Evolutionary conservation across 2,888 invertebrate genomes (phyloP).

Genomic region (Hedychridium roseum): DNA sequence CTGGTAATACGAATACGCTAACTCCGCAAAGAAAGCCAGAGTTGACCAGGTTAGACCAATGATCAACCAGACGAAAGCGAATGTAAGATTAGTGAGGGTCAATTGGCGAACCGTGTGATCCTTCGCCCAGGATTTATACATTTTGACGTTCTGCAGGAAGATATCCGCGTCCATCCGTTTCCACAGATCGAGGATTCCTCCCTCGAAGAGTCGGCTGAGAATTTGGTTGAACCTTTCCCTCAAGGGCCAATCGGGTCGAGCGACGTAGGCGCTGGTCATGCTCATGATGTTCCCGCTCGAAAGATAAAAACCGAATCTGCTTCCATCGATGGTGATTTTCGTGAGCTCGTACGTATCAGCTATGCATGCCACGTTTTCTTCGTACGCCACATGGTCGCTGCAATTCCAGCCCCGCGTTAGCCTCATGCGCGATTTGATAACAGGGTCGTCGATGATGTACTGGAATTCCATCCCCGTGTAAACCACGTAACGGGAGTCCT

Average conservation of each 20-base stretch:
- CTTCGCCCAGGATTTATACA: no score
- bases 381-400: slow-evolving; percentile 6
- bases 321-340: slow-evolving; percentile 5
- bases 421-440: neutral
- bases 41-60: no score
- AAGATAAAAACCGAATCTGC: slow-evolving; percentile 12
- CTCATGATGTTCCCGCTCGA: slow-evolving; percentile 10
- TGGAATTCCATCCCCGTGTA: slow-evolving; percentile 1
- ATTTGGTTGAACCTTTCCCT: slow-evolving; percentile 6
- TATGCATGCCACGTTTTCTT: neutral
- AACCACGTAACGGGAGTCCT: neutral
- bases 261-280: slow-evolving; percentile 7
- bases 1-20: no score
- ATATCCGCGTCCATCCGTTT: no score
- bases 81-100: no score
- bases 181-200: slow-evolving; percentile 11
- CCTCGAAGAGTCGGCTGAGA: slow-evolving; percentile 7
- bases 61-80: no score
- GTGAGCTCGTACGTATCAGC: neutral
- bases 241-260: slow-evolving; percentile 21
- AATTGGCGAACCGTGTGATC: no score
- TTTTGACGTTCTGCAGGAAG: no score
- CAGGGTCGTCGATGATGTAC: slow-evolving; percentile 2
- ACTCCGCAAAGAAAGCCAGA: no score
- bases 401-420: slow-evolving; percentile 9